These are phyloP conservation scores for Takifugu bimaculatus DNA, from an alignment of 2,113 vertebrate genomes.

Conservation along the genomic window DNA sequence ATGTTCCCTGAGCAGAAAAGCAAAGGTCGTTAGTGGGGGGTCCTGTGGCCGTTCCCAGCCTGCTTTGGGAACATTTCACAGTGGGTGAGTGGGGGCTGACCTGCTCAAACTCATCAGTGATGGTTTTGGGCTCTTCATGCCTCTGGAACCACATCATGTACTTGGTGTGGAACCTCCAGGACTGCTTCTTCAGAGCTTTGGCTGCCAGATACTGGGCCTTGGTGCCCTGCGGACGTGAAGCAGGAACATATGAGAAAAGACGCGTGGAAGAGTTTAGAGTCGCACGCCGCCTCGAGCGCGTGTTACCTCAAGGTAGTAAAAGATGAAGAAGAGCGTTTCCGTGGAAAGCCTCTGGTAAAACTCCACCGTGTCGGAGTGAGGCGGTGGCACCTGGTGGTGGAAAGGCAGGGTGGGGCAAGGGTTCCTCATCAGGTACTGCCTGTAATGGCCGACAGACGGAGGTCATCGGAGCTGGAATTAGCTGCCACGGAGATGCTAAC, in stretches of 20 bases:
- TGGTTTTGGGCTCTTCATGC: constrained; percentile 94
- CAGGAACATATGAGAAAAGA: background rate
- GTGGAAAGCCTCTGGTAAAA: constrained; percentile 94
- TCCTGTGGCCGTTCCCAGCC: background rate
- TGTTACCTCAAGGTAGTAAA: constrained; percentile 87
- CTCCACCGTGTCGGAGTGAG: constrained; percentile 88
- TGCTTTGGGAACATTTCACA: background rate
- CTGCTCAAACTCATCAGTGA: constrained; percentile 94
- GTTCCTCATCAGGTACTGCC: constrained; percentile 91
- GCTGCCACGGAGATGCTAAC: too few relatives aligned
- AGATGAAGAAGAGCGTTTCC: constrained; percentile 92
- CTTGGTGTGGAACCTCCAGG: constrained; percentile 93
- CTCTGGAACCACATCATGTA: constrained; percentile 99
- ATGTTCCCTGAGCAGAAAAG: constrained; percentile 79
- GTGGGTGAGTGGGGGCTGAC: constrained; percentile 48
- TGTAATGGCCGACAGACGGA: constrained; percentile 35
- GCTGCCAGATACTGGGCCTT: constrained; percentile 94
- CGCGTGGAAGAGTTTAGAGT: too few relatives aligned
- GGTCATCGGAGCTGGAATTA: too few relatives aligned
- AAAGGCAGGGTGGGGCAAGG: constrained; percentile 88
- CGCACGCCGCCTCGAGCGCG: too few relatives aligned
- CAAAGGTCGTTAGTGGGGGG: background rate
- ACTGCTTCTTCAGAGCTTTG: constrained; percentile 94
- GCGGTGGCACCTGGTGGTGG: constrained; percentile 90
- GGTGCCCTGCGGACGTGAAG: constrained; percentile 76